A percentile compares a stretch with the other conserved stretches of the same genome.
Conservation (phyloP, 37 sponge, comb jelly and placozoan species). For the Haliclona indistincta region DNA sequence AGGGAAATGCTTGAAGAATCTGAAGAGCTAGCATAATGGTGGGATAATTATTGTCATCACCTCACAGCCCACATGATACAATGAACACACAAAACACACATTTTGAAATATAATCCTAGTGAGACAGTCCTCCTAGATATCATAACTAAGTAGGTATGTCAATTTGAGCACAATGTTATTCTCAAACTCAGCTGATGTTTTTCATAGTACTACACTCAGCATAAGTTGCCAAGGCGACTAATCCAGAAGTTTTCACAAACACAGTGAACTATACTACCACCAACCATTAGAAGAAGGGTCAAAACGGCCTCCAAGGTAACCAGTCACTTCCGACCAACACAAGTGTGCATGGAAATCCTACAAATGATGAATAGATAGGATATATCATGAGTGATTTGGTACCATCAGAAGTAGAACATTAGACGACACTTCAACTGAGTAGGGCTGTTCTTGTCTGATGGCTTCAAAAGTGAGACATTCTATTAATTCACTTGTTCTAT, state of each 20-base stretch:
- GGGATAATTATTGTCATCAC: too few relatives aligned
- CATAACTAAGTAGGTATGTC: too few relatives aligned
- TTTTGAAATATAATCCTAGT: too few relatives aligned
- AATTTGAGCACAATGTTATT: too few relatives aligned
- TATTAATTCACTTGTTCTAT: constrained; percentile 39
- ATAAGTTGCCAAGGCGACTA: too few relatives aligned
- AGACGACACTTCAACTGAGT: constrained; percentile 62
- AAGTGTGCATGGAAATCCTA: constrained; percentile 84
- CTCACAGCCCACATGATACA: too few relatives aligned
- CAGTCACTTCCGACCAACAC: constrained; percentile 62
- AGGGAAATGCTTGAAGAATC: constrained; percentile 62
- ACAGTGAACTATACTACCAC: constrained; percentile 12
- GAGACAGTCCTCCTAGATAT: too few relatives aligned
- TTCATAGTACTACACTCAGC: too few relatives aligned
- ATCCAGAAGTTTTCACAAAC: background rate
- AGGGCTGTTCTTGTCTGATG: constrained; percentile 74
- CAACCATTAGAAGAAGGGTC: constrained; percentile 42
- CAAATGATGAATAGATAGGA: background rate
- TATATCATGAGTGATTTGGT: background rate
- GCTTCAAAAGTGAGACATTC: constrained; percentile 67
- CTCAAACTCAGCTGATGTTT: too few relatives aligned
- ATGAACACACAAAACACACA: too few relatives aligned
- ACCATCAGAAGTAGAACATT: constrained; percentile 83
- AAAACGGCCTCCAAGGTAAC: constrained; percentile 82
- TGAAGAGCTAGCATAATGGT: constrained; percentile 26